A percentile compares a stretch with the other conserved stretches of the same genome.
These are phyloP conservation scores for Adelges cooleyi DNA, from an alignment of 1,140 invertebrate species.

Conservation along the genomic window DNA sequence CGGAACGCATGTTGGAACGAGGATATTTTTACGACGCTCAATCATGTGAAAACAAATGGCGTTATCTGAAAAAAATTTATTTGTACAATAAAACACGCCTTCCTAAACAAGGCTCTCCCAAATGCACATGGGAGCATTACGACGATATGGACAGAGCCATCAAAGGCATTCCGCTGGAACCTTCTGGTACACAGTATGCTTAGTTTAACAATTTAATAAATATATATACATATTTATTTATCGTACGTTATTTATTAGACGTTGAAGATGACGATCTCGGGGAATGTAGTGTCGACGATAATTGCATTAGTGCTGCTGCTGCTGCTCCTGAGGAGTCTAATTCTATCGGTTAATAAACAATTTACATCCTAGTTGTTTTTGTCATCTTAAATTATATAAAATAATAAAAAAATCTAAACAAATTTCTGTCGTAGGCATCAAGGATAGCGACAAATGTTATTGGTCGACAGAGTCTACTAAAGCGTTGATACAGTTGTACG, in stretches of 20 bases:
- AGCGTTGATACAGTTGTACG: neutral
- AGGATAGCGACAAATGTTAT: neutral
- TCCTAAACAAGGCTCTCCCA: neutral
- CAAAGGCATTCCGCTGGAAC: neutral
- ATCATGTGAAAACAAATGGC: neutral
- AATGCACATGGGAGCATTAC: neutral
- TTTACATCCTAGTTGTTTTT: too few species aligned
- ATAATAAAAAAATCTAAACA: too few species aligned
- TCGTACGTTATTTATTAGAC: neutral
- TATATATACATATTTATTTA: neutral
- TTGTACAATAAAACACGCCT: neutral
- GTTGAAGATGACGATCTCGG: neutral
- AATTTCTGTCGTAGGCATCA: neutral
- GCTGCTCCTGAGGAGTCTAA: too few species aligned
- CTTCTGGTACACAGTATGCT: neutral
- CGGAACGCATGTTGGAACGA: neutral
- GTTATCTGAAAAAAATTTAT: neutral
- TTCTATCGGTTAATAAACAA: too few species aligned
- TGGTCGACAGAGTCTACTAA: slow-evolving; percentile 1
- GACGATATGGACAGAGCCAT: neutral
- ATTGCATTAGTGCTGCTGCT: too few species aligned
- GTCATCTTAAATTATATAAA: too few species aligned
- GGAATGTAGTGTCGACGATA: neutral
- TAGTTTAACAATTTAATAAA: neutral
- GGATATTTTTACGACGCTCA: slow-evolving; percentile 5